Base-by-base conservation (phyloP, 92 coral and sea anemone genomes). In the Epizoanthus ramosus region DNA sequence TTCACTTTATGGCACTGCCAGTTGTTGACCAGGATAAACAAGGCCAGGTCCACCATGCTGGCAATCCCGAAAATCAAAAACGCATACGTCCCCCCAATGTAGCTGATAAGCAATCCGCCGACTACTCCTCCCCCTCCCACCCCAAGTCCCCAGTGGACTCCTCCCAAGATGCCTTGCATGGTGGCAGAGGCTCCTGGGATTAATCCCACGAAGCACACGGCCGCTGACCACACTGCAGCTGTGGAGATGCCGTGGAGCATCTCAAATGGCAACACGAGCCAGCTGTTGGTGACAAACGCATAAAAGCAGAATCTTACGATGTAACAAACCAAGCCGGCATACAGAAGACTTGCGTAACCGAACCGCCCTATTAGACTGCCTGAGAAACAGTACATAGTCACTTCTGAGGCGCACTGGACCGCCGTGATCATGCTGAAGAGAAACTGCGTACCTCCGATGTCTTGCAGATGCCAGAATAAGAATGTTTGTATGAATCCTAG, bases 201-300 rank as follows among this genome's bases (percentile, higher is more conserved):
- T 67, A 95, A 87, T 35, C 98, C 94, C 8, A 95, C 89, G 57
- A 83, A 95, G 25, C 92, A 94, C 4, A 95, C 98, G 8, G 98
- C 95, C 37, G 97, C 92, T 66, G 98, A 90, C 98, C 98, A 95
- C 25, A 95, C 98, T 1, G 93, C 96, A 0, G 98, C 97, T 7
- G 92, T 85, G 6, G 98, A 90, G 24, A 95, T 57, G 63, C 98
- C 98, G 80, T 95, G 94, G 53, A 95, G 87, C 53, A 93, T 28
- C 73, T 95, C 98, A 58, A 95, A 79, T 3, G 98, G 98, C 33
- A 95, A 74, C 17, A 91, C 89, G 2, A 86, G 67, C 98, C 98
- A 95, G 28, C 95, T 88, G 77, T 92, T 93, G 12, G 89, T 93
- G n/a, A 93, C 85, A 73, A 93, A 79, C 6, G 92, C 94, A 63